phyloP scores from a whole-genome alignment of 2,113 vertebrate species.

The Cyphomyrus discorhynchus region DNA sequence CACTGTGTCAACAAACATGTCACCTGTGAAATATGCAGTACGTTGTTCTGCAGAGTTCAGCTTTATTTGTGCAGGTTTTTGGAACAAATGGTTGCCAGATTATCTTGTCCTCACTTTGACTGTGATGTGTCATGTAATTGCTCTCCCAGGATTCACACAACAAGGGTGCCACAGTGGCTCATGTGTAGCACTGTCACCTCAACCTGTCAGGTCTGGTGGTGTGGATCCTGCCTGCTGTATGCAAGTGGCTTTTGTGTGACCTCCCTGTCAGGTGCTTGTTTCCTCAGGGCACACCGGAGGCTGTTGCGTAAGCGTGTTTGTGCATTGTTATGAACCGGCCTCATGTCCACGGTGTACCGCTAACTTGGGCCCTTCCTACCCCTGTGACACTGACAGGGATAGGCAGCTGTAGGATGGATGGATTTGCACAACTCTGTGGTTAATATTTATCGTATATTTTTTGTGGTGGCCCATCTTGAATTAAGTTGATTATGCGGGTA shows the following conservation, averaged over 20 bases:
- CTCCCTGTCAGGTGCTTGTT: background rate
- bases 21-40: background rate
- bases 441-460: background rate
- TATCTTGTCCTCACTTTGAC: background rate
- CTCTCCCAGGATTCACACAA: background rate
- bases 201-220: background rate
- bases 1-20: background rate
- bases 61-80: background rate
- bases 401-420: background rate
- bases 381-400: background rate
- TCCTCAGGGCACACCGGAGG: background rate
- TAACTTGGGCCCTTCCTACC: background rate
- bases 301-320: background rate
- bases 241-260: background rate
- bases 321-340: background rate
- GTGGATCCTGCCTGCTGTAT: background rate
- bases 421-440: background rate
- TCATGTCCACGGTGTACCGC: background rate
- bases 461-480: background rate
- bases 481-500: background rate
- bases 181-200: background rate
- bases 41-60: background rate
- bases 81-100: background rate
- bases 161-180: background rate
- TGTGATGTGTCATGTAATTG: background rate